Conservation (phyloP, 2,797 vertebrate genomes). For the Sparus aurata region DNA sequence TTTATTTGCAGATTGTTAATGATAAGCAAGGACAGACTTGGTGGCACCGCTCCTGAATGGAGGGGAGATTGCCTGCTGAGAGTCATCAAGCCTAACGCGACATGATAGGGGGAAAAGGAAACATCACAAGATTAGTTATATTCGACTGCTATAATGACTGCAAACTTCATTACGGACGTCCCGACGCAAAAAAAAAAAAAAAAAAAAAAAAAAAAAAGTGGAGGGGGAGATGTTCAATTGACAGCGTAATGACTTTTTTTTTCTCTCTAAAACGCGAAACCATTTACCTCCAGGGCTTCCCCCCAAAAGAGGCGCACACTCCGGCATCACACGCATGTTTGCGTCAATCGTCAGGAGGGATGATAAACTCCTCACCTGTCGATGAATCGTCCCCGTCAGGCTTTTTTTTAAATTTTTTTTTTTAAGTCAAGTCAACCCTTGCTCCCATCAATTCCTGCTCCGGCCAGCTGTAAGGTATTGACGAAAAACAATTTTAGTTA, state of each 20-base stretch:
- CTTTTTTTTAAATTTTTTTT: constrained; percentile 52
- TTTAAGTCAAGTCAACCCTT: constrained; percentile 64
- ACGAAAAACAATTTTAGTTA: constrained; percentile 84
- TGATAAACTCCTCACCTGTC: constrained; percentile 76
- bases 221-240: constrained; percentile 62
- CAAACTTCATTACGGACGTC: constrained; percentile 75
- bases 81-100: constrained; percentile 79
- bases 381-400: constrained; percentile 72
- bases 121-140: constrained; percentile 77
- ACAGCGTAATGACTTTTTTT: constrained; percentile 72
- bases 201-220: constrained; percentile 2
- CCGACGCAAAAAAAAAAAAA: constrained; percentile 42
- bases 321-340: constrained; percentile 54
- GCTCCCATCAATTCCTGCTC: constrained; percentile 74
- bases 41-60: constrained; percentile 82
- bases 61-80: constrained; percentile 75
- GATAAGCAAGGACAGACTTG: constrained; percentile 85
- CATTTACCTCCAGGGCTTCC: constrained; percentile 59
- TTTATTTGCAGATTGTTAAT: constrained; percentile 88
- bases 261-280: constrained; percentile 44
- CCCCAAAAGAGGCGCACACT: constrained; percentile 48
- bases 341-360: constrained; percentile 62
- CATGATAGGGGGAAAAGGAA: constrained; percentile 77
- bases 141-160: constrained; percentile 71
- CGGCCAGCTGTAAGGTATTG: constrained; percentile 80